These are phyloP conservation scores for Lathamus discolor DNA, from an alignment of 2,113 vertebrate species.

Conservation along the genomic window DNA sequence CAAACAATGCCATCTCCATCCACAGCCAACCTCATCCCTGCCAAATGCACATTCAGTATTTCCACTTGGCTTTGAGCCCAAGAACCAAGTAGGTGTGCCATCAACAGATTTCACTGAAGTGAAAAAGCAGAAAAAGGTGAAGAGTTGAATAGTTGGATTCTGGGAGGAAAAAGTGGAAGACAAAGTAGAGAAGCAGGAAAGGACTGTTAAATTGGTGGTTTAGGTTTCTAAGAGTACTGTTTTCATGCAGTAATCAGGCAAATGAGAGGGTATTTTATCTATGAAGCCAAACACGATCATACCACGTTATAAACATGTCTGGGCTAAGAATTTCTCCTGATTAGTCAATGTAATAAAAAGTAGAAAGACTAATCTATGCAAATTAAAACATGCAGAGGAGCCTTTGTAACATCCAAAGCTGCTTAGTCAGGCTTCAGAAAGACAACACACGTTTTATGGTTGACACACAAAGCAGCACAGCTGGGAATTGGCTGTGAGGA, in stretches of 20 bases:
- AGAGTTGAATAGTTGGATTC: not conserved
- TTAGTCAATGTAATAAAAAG: constrained; percentile 34
- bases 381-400: constrained; percentile 58
- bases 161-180: not conserved
- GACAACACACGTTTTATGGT: constrained; percentile 34
- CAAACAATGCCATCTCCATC: not conserved
- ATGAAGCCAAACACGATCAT: constrained; percentile 37
- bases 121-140: not conserved
- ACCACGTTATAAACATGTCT: constrained; percentile 20
- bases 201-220: not conserved
- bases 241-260: constrained; percentile 13
- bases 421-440: constrained; percentile 59
- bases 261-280: constrained; percentile 12
- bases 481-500: constrained; percentile 14
- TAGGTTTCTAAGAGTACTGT: not conserved
- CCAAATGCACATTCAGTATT: not conserved
- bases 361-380: constrained; percentile 46
- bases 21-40: not conserved
- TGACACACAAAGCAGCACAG: not conserved
- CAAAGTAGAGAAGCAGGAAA: not conserved
- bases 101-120: not conserved
- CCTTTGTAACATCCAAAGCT: constrained; percentile 54
- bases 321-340: constrained; percentile 23
- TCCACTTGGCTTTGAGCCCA: not conserved
- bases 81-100: not conserved